A percentile compares a stretch with the other conserved stretches of the same genome.
phyloP scores from a whole-genome alignment of 2,113 vertebrate species.

The mouse (Mus musculus) region GRCm39 chr13:103117501-103118000 shows the following conservation, averaged over 20 bases:
- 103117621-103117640: not conserved
- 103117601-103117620: not conserved
- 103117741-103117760: too few relatives aligned
- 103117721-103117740: too few relatives aligned
- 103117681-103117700: too few relatives aligned
- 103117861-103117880: not conserved
- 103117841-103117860: not conserved
- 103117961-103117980: not conserved
- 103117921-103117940: not conserved
- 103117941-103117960: not conserved
- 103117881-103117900: not conserved
- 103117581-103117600: not conserved
- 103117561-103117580: not conserved
- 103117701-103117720: too few relatives aligned
- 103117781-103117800: too few relatives aligned
- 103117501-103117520: not conserved
- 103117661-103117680: too few relatives aligned
- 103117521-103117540: not conserved
- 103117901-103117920: not conserved
- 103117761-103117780: too few relatives aligned
- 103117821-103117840: not conserved
- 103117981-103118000: not conserved
- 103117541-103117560: not conserved
- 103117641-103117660: not conserved
- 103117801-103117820: too few relatives aligned